phyloP scores from a whole-genome alignment of 1,140 invertebrate species.

The Lordiphosa collinella region DNA sequence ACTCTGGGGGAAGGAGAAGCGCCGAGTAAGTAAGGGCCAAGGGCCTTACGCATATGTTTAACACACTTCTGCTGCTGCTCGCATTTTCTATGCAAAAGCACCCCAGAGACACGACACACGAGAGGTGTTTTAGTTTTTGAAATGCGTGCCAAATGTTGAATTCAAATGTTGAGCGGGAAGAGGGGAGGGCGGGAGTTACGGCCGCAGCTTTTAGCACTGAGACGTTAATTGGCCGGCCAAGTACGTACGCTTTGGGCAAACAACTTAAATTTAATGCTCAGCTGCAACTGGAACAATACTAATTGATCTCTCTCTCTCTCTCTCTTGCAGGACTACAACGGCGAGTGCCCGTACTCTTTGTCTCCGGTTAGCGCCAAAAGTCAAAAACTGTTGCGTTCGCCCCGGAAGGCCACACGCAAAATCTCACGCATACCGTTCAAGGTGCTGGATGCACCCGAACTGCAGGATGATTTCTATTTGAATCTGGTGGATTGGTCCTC shows the following conservation, averaged over 20 bases:
- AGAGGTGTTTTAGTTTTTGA: neutral
- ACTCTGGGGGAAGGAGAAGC: neutral
- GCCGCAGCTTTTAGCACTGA: slow-evolving; percentile 54
- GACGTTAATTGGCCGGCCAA: slow-evolving; percentile 64
- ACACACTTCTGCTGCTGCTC: slow-evolving; percentile 58
- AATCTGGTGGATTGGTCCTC: slow-evolving; percentile 99
- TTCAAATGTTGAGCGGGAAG: slow-evolving; percentile 14
- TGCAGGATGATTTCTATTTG: slow-evolving; percentile 99
- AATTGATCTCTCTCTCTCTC: slow-evolving; percentile 9
- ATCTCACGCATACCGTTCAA: slow-evolving; percentile 99
- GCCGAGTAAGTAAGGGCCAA: slow-evolving; percentile 9
- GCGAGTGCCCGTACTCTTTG: slow-evolving; percentile 91
- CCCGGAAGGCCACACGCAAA: slow-evolving; percentile 96
- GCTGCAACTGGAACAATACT: slow-evolving; percentile 40
- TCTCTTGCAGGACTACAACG: slow-evolving; percentile 82
- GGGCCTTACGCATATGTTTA: slow-evolving; percentile 47
- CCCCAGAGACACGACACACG: neutral
- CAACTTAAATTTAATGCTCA: slow-evolving; percentile 43
- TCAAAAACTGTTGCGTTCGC: slow-evolving; percentile 95
- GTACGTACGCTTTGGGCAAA: slow-evolving; percentile 64
- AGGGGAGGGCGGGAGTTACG: slow-evolving; percentile 14
- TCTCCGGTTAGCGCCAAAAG: slow-evolving; percentile 96
- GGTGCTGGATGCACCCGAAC: slow-evolving; percentile 97
- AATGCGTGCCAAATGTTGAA: slow-evolving; percentile 52
- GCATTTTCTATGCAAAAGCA: slow-evolving; percentile 55